Evolutionary conservation across 2,797 vertebrate genomes (phyloP).

Genomic region (Danio albolineatus): DNA sequence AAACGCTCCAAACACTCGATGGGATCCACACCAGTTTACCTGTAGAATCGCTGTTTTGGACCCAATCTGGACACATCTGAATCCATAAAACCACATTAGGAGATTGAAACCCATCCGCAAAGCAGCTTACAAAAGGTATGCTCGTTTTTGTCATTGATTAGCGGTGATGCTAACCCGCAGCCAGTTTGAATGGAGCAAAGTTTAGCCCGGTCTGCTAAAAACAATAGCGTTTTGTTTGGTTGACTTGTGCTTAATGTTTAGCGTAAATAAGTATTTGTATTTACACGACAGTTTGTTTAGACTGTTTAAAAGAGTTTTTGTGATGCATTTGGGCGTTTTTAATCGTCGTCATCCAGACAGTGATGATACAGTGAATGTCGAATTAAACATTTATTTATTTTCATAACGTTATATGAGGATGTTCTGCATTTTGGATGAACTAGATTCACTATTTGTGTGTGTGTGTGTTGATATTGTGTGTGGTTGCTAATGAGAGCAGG

Average conservation of each 20-base stretch:
- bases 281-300: too few species aligned
- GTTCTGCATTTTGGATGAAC: background rate
- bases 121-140: background rate
- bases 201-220: conserved; percentile 50
- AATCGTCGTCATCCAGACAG: background rate
- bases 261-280: too few species aligned
- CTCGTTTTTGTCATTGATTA: background rate
- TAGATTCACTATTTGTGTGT: too few species aligned
- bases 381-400: too few species aligned
- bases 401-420: too few species aligned
- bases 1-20: background rate
- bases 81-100: background rate
- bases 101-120: background rate
- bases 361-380: background rate
- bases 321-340: background rate
- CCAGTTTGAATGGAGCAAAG: background rate
- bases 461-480: background rate
- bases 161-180: background rate
- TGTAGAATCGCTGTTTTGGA: background rate
- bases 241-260: background rate
- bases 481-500: background rate
- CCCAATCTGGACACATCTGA: background rate
- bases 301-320: background rate
- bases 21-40: background rate
- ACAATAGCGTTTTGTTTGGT: conserved; percentile 32